Evolutionary conservation across 2,797 vertebrate genomes (phyloP), one percentile per base, ranked within the genome.

Genomic region (Valencia hispanica): DNA sequence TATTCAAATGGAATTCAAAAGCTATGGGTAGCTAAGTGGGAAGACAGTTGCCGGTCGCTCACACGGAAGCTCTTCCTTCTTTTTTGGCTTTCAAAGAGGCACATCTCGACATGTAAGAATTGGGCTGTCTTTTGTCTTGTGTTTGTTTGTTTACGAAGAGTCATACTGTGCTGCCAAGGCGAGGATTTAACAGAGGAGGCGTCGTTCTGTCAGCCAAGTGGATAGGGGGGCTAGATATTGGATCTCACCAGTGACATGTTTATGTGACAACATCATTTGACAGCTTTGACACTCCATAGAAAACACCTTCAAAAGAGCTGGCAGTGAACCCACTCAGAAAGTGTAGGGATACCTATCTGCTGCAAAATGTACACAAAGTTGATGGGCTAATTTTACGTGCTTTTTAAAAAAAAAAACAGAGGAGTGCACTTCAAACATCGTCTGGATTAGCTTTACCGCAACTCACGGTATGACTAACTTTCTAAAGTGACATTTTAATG

Each of bases 231-330:
- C 92, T 90, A 81, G 92, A 91, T 91, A 94, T 93, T 88, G 92
- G 87, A 94, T 94, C 90, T 91, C 73, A 61, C 80, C n/a, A 0
- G 72, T 92, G 93, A 91, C 92, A 94, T 94, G 92, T 93, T 94
- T 94, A 93, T 89, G 86, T 92, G 93, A 93, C 93, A 92, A 94
- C 91, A 89, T 90, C 91, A 71, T 90, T 86, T 95, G 89, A 94
- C 87, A 89, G 93, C 89, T 89, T 39, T 89, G 89, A 92, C 90
- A 85, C 91, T 86, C 83, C 79, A 83, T 90, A 93, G 89, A 91
- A 90, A 91, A 91, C 90, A 91, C 73, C 94, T 93, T 94, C 91
- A 95, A 93, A 94, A 86, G 91, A 92, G 75, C 10, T 32, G 63
- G 48, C 82, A 70, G 87, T 84, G 78, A 76, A 79, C 86, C 78